A percentile compares a stretch with the other conserved stretches of the same genome.
phyloP scores from a whole-genome alignment of 2,113 vertebrate genomes.

The Podiceps cristatus region DNA sequence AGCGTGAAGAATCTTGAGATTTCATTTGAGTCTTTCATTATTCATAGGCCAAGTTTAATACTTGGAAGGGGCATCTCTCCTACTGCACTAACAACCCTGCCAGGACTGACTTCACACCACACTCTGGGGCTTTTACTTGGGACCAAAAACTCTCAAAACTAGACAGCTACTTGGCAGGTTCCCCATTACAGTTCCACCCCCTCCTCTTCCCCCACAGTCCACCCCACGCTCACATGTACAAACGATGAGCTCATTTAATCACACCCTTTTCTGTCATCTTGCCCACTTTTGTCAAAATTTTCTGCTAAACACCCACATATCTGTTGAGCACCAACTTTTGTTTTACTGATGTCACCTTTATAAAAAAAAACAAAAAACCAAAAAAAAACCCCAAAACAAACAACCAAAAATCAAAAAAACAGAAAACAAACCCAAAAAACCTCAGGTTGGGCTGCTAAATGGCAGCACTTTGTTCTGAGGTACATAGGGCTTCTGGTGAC shows the following conservation, averaged over 20 bases:
- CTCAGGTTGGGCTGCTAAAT: not conserved
- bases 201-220: not conserved
- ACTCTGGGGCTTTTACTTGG: not conserved
- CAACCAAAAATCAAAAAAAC: too few species aligned
- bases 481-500: not conserved
- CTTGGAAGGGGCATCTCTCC: accelerated
- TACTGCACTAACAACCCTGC: not conserved
- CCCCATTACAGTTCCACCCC: not conserved
- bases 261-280: conserved; percentile 16
- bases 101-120: not conserved
- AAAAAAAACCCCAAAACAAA: too few species aligned
- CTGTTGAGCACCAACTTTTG: not conserved
- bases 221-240: not conserved
- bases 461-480: accelerated
- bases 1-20: not conserved
- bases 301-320: conserved; percentile 10
- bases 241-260: conserved; percentile 25
- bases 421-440: too few species aligned
- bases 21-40: not conserved
- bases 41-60: not conserved
- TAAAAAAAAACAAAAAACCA: not conserved
- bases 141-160: not conserved
- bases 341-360: not conserved
- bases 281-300: not conserved
- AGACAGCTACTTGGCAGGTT: conserved; percentile 5